Base-by-base conservation (phyloP, 2,113 vertebrate genomes). In the Melozone crissalis region DNA sequence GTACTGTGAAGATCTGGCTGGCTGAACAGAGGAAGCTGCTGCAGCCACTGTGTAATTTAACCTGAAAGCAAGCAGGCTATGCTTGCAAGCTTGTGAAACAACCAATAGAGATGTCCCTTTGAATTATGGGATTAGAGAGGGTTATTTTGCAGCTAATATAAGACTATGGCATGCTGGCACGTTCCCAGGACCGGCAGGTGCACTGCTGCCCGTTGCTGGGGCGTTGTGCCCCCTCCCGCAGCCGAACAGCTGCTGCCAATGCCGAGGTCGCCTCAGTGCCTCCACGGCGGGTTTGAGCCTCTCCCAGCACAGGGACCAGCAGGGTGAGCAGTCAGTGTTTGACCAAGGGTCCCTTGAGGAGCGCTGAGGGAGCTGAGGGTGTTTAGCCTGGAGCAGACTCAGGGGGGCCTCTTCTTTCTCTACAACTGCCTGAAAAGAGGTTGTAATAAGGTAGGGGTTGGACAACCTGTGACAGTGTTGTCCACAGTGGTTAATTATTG, bases 91-190 rank as follows among this genome's bases (percentile, higher is more conserved):
- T 15, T 33, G 12, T 47, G 37, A 57, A 58, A 33, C 15, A 71
- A 47, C 46, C 31, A 20, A 3, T 18, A 62, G 37, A 61, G 22
- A 33, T 6, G 19, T 21, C 33, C 62, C 57, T 52, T 57, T 1
- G 10, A 51, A 31, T n/a, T 2, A 21, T 1, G 14, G 43, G 31
- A n/a, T 31, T 18, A 15, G 47, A 54, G 31, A 24, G 24, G 12
- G 8, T 37, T 63, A 22, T 59, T 52, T 41, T 18, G 20, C 43
- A 73, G 69, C 30, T 28, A 26, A 49, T 5, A 2, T 8, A 30
- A 37, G 62, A 31, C n/a, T 16, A 14, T 4, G 74, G 44, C 51
- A 27, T 0, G 3, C 2, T 5, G 84, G n/a, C 46, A 20, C 1
- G 1, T 23, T 39, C 35, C n/a, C n/a, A 9, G 55, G 31, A 4